Base-by-base conservation (phyloP, 1,140 invertebrate species). In the Heliconius nattereri region DNA sequence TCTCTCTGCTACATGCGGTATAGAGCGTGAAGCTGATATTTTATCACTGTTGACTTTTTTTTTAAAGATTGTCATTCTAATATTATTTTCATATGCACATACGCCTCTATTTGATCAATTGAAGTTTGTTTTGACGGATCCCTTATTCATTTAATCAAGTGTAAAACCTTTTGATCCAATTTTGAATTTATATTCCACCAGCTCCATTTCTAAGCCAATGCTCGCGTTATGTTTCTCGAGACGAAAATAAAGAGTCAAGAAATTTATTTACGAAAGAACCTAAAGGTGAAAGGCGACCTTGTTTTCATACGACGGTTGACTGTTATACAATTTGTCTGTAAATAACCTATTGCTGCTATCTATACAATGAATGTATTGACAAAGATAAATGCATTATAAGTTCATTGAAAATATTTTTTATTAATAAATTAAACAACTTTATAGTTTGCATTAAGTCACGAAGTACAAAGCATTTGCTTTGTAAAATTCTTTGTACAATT, bases 401-500 rank as follows among this genome's bases (percentile, higher is more conserved):
- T 71, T 23, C 5, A 26, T 11, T 23, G 23, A 66, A 29, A 9
- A 13, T 16, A 26, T 26, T 66, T 57, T 54, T 3, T 8, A n/a
- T 71, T 71, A 20, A 16, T 19, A 71, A 71, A 37, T 37, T 35
- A 37, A 20, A 71, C 7, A 37, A 71, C 32, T 52, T 70, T 71
- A 75, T 66, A 78, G 78, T 73, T 73, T 76, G 71, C 66, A 73
- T 9, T 35, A 32, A 78, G 60, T 77, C 32, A 79, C 74, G 77
- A 73, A 74, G 54, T 76, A 70, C 76, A 79, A 73, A 60, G 75
- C 13, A 29, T 40, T 75, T 40, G 78, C 45, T 76, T 45, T 80
- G 60, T 81, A 81, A 84, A 88, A 87, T 89, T 86, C 77, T 78
- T 83, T 81, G 78, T 85, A 52, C 16, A 86, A 91, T 92, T 91